Evolutionary conservation across 2,797 vertebrate genomes (phyloP).

Genomic region (Thamnophis elegans): DNA sequence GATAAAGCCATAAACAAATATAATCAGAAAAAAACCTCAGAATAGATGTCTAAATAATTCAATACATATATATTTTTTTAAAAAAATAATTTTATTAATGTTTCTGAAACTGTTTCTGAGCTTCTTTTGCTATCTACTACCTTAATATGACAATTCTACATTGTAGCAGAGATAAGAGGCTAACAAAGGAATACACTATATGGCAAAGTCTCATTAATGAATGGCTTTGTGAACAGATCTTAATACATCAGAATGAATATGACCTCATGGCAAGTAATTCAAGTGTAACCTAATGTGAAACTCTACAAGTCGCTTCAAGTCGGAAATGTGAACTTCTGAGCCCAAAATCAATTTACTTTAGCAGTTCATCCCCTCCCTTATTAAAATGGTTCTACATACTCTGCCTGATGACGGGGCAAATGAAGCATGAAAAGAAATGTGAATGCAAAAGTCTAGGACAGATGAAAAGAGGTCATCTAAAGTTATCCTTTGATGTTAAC

Average conservation of each 20-base stretch:
- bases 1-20: constrained; percentile 35
- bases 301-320: not conserved
- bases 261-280: not conserved
- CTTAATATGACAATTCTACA: not conserved
- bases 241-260: constrained; percentile 20
- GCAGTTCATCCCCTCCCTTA: not conserved
- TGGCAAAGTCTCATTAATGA: constrained; percentile 32
- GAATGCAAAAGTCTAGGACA: not conserved
- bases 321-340: constrained; percentile 19
- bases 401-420: not conserved
- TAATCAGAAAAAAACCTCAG: constrained; percentile 19
- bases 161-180: constrained; percentile 21
- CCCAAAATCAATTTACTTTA: constrained; percentile 16
- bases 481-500: not conserved
- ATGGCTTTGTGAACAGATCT: constrained; percentile 35
- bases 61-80: constrained; percentile 25
- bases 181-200: constrained; percentile 19
- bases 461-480: not conserved
- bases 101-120: not conserved
- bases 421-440: constrained; percentile 6
- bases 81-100: not conserved
- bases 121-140: not conserved
- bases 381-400: not conserved
- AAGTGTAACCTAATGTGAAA: constrained; percentile 22
- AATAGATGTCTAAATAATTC: constrained; percentile 30